Conservation (phyloP, 2,113 vertebrate species). For the Perca fluviatilis region DNA sequence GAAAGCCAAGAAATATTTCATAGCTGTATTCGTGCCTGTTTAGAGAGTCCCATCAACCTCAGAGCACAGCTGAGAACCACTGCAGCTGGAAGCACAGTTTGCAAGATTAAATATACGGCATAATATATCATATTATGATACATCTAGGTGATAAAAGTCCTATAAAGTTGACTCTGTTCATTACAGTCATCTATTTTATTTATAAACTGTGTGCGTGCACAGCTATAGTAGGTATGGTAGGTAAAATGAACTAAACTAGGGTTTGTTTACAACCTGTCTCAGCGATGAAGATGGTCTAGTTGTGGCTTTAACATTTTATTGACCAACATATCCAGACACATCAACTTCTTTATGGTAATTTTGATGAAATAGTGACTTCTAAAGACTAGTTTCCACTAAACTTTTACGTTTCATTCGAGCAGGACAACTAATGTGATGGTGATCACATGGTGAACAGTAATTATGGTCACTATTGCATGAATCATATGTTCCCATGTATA, state of each 20-base stretch:
- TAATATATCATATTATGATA: neutral
- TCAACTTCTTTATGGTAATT: neutral
- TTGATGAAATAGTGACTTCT: neutral
- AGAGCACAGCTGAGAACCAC: conserved; percentile 12
- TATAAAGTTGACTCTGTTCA: neutral
- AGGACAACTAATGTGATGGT: neutral
- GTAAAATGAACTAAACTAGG: neutral
- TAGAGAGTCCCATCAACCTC: conserved; percentile 40
- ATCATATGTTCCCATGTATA: too few relatives aligned
- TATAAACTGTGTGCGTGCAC: neutral
- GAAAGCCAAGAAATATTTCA: conserved; percentile 21
- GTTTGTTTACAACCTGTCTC: neutral
- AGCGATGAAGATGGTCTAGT: neutral
- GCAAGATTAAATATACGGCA: neutral
- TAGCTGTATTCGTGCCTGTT: conserved; percentile 26
- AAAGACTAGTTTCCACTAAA: neutral
- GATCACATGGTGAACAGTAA: neutral
- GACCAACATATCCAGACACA: neutral
- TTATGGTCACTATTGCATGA: neutral
- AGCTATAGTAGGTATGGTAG: neutral
- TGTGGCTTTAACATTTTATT: neutral
- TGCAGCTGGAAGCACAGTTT: neutral
- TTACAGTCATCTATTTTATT: neutral
- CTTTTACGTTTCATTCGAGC: neutral
- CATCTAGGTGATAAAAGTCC: neutral